Evolutionary conservation across 2,888 invertebrate genomes (phyloP).

Genomic region (Blera fallax): DNA sequence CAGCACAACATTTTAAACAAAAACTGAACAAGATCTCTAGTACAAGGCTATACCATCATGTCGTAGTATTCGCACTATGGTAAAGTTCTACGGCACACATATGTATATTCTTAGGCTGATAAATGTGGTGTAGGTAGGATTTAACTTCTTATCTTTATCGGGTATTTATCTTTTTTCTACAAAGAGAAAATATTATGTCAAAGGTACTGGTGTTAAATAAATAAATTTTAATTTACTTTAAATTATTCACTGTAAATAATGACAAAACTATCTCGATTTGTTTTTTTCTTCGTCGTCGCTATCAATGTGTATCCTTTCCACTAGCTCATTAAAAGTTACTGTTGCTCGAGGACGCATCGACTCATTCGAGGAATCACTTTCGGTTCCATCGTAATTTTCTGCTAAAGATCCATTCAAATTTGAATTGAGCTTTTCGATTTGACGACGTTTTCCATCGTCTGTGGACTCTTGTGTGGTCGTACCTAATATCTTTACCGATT

Average conservation of each 20-base stretch:
- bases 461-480: constrained; percentile 52
- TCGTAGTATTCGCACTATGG: too few relatives aligned
- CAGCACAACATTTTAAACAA: too few relatives aligned
- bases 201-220: not conserved
- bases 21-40: too few relatives aligned
- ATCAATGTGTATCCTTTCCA: constrained; percentile 83
- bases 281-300: constrained; percentile 28
- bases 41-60: too few relatives aligned
- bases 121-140: too few relatives aligned
- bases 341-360: constrained; percentile 82
- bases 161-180: too few relatives aligned
- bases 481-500: constrained; percentile 42
- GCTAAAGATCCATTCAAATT: not conserved
- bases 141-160: too few relatives aligned
- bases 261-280: not conserved
- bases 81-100: too few relatives aligned
- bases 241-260: not conserved
- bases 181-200: too few relatives aligned
- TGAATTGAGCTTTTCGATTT: constrained; percentile 9
- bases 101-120: too few relatives aligned
- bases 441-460: constrained; percentile 44
- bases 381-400: constrained; percentile 5
- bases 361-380: constrained; percentile 28
- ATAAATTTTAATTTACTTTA: not conserved
- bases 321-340: constrained; percentile 84